Percentiles rank a stretch among this genome's conserved stretches.
phyloP scores from a whole-genome alignment of 2,113 vertebrate genomes.

The Trochalopteron elliotii region DNA sequence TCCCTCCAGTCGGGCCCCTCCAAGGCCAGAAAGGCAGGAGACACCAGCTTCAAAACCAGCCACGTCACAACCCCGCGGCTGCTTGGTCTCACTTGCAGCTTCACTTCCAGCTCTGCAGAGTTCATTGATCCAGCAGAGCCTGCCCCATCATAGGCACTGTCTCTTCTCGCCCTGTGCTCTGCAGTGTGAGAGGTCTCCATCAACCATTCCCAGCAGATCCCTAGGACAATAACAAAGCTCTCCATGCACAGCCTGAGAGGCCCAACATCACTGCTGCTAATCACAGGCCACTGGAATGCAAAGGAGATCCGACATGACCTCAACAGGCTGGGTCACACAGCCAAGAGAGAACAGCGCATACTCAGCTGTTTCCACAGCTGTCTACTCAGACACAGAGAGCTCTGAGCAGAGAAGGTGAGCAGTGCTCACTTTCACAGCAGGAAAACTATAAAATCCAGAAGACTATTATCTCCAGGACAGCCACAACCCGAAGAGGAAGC shows the following conservation, averaged over 20 bases:
- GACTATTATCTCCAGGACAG: background rate
- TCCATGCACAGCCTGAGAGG: background rate
- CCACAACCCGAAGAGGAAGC: background rate
- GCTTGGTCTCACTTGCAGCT: background rate
- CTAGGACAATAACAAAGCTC: background rate
- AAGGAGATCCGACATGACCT: accelerated
- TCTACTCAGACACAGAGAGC: background rate
- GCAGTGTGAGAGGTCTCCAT: background rate
- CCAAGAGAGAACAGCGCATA: background rate
- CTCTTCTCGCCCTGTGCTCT: background rate
- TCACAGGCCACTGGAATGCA: accelerated
- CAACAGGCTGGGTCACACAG: background rate
- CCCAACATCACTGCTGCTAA: accelerated
- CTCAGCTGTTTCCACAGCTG: background rate
- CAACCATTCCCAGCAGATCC: background rate
- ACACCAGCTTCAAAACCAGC: background rate
- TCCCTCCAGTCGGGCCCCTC: background rate
- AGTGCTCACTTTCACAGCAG: background rate
- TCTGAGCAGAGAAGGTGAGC: background rate
- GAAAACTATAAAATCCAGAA: background rate
- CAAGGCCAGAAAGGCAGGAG: background rate
- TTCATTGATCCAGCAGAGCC: background rate
- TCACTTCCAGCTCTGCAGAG: background rate
- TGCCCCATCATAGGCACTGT: background rate
- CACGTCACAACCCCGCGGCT: accelerated